Base-by-base conservation (phyloP, 1,140 invertebrate species). In the Trichomalopsis sarcophagae region DNA sequence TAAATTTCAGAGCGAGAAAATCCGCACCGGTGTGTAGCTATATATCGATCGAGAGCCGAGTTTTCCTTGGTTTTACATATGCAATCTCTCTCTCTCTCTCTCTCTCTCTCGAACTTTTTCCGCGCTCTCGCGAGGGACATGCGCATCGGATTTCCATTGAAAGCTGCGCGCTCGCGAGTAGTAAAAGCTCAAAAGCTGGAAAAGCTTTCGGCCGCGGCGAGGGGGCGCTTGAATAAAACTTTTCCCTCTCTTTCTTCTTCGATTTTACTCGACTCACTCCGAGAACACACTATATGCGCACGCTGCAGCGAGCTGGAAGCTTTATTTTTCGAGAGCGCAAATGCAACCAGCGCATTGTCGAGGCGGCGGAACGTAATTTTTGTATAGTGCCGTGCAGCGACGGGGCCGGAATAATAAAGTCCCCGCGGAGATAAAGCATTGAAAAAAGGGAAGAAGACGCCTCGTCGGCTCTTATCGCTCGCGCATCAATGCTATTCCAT, bases 111-210 rank as follows among this genome's bases (percentile, higher is more conserved):
- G 17, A 81, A 85, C 78, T 85, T 85, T 78, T 84, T 33, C 77
- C 47, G 77, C 44, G 33, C 0, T 27, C 27, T 27, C 27, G 62
- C 40, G 68, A 77, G 74, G 80, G 80, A 85, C 84, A 85, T 85
- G 82, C 84, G 80, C 81, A 85, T 85, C 74, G 80, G 87, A 89
- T 89, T 89, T 89, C 84, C 89, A 89, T 89, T 84, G 85, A 75
- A 69, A 77, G 84, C 84, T 21, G 23, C n/a, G 9, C 30, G 55
- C 86, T 81, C 66, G 81, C 77, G 74, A 78, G 80, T 86, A 89
- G 88, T 88, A 88, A 89, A 90, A 91, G 90, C 89, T 90, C 85
- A 87, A 88, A 90, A 90, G 89, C 89, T 90, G 85, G 87, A 87
- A 89, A 90, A 90, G 89, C 88, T 88, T 89, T 90, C 85, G 88